phyloP scores from a whole-genome alignment of 2,888 invertebrate genomes.

The Dastarcus helophoroides region DNA sequence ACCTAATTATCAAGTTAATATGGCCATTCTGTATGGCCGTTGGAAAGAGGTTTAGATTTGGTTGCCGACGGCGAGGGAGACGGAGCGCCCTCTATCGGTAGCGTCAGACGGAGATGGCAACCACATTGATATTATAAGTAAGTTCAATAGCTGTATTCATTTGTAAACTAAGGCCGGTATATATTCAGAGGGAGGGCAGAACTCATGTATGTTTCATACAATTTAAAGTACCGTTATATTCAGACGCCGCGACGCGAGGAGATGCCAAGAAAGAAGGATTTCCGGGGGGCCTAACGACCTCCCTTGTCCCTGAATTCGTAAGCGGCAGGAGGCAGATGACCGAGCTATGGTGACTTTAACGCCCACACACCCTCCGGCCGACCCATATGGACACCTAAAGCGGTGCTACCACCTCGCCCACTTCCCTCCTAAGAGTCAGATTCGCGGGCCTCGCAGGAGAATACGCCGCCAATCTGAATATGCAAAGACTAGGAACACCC shows the following conservation, averaged over 20 bases:
- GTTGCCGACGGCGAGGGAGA: constrained; percentile 36
- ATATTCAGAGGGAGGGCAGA: constrained; percentile 38
- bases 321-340: constrained; percentile 15
- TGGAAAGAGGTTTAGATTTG: constrained; percentile 41
- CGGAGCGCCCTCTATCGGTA: constrained; percentile 25
- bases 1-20: constrained; percentile 87
- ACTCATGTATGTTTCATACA: constrained; percentile 49
- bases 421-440: constrained; percentile 1
- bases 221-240: constrained; percentile 42
- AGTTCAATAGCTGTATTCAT: constrained; percentile 61
- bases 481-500: constrained; percentile 31
- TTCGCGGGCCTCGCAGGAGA: background rate
- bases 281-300: constrained; percentile 18
- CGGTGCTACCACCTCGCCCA: background rate
- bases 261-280: constrained; percentile 27
- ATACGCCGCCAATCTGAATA: constrained; percentile 25
- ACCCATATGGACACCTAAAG: constrained; percentile 3
- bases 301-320: constrained; percentile 15
- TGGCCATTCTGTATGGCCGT: constrained; percentile 61
- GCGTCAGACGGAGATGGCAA: constrained; percentile 30
- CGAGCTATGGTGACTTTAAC: constrained; percentile 23
- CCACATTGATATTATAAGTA: constrained; percentile 61
- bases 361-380: constrained; percentile 11
- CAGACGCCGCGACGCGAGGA: constrained; percentile 28
- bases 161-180: constrained; percentile 49